Percentiles rank a stretch among this genome's conserved stretches.
Evolutionary conservation across 2,888 invertebrate species (phyloP).

Genomic region (Lissonota sp.): DNA sequence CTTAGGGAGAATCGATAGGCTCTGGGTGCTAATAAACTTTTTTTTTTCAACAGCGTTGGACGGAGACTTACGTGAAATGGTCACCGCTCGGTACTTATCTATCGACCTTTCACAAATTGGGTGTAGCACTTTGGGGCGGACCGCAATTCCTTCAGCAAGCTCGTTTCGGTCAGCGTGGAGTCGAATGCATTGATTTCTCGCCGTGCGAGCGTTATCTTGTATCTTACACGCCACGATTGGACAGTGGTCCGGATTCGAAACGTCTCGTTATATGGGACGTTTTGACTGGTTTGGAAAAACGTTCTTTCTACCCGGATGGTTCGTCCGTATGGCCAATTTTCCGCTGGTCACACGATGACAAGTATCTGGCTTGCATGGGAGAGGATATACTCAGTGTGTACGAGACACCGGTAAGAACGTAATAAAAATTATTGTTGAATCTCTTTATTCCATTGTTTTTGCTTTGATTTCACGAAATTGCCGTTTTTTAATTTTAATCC

Average conservation of each 20-base stretch:
- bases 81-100: slow-evolving; percentile 98
- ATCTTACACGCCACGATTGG: slow-evolving; percentile 94
- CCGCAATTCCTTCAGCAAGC: slow-evolving; percentile 96
- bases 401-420: slow-evolving; percentile 91
- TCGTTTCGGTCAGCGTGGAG: slow-evolving; percentile 95
- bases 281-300: slow-evolving; percentile 95
- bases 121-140: slow-evolving; percentile 99
- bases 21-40: slow-evolving; percentile 18
- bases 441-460: slow-evolving; percentile 1
- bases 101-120: slow-evolving; percentile 97
- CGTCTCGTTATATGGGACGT: slow-evolving; percentile 99
- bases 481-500: too few relatives aligned
- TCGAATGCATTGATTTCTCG: slow-evolving; percentile 98
- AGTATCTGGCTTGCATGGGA: slow-evolving; percentile 95
- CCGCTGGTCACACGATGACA: slow-evolving; percentile 98
- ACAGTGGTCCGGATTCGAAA: slow-evolving; percentile 88
- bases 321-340: slow-evolving; percentile 96
- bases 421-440: slow-evolving; percentile 8
- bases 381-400: slow-evolving; percentile 95
- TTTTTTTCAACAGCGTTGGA: slow-evolving; percentile 90
- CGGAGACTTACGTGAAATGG: slow-evolving; percentile 98
- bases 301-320: slow-evolving; percentile 94
- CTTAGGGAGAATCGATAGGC: not conserved
- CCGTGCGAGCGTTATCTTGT: slow-evolving; percentile 98
- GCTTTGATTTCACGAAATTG: slow-evolving; percentile 4